Conservation (phyloP, 2,113 vertebrate species). For the Planiliza haematocheilus region DNA sequence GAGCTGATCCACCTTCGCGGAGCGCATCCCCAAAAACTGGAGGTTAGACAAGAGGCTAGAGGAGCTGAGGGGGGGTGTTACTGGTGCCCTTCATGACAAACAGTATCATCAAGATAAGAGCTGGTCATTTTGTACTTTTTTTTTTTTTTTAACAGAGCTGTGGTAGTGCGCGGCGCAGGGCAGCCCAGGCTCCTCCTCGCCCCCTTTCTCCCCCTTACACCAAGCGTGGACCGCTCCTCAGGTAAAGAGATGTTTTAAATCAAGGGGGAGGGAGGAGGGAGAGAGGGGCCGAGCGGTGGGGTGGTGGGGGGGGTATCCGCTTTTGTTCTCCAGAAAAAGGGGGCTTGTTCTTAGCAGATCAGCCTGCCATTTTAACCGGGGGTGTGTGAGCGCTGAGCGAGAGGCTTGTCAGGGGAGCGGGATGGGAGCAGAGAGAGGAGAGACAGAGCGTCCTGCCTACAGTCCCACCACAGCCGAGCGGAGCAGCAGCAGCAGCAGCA, state of each 20-base stretch:
- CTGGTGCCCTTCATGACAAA: neutral
- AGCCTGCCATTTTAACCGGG: conserved; percentile 84
- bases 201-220: conserved; percentile 26
- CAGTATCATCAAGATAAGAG: neutral
- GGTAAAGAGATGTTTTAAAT: conserved; percentile 81
- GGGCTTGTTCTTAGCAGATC: conserved; percentile 83
- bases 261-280: conserved; percentile 44
- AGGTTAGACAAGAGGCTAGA: neutral
- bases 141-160: neutral
- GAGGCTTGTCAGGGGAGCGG: conserved; percentile 78
- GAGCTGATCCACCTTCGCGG: conserved; percentile 36
- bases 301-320: conserved; percentile 67
- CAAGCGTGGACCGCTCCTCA: conserved; percentile 71
- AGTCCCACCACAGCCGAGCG: conserved; percentile 44
- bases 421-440: conserved; percentile 82
- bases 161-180: conserved; percentile 17
- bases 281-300: conserved; percentile 61
- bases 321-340: conserved; percentile 86
- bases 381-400: conserved; percentile 70
- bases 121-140: neutral
- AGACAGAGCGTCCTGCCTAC: conserved; percentile 61
- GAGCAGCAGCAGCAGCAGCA: conserved; percentile 42
- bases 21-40: conserved; percentile 7
- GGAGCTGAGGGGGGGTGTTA: neutral
- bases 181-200: conserved; percentile 43